Base-by-base conservation (phyloP, 92 coral and sea anemone genomes). In the Blastomussa wellsi region DNA sequence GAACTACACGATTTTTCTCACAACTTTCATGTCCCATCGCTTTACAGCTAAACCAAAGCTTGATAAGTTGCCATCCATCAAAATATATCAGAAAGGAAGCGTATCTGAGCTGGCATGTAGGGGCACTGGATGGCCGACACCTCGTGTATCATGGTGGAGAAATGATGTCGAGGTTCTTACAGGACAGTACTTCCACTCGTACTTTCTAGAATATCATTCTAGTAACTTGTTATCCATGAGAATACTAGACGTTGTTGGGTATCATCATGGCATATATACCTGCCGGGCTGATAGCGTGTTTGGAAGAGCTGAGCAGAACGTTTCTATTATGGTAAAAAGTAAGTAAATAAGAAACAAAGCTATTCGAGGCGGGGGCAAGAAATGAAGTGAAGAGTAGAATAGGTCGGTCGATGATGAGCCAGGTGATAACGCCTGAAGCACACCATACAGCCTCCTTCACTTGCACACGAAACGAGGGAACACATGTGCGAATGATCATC, bases 201-300 rank as follows among this genome's bases (percentile, higher is more conserved):
- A 35, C 70, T 0, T 1, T 0, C 0, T 82, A 2, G 0, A 0
- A 2, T 7, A 17, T 4, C 0, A 5, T 1, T 19, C 26, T 24
- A 1, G 0, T 6, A 55, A 72, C 47, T 0, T 17, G 36, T 7
- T 52, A 0, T 2, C 0, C 6, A 51, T 82, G 78, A 9, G 6
- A 53, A 52, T 82, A 51, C 0, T 37, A 12, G 4, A 0, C 1
- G 13, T 37, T 70, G 24, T n/a, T 17, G 68, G 38, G 11, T 16
- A 71, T 39, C 86, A 82, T 14, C 86, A 72, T n/a, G 78, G 55
- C 0, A 82, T 28, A 2, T 37, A 51, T 65, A 53, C 78, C 4
- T 82, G 86, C n/a, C 79, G 86, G 19, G 86, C 78, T 71, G 70
- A 82, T 12, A 82, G 72, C 71, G 5, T 37, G 17, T 82, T 71